Percentiles rank a stretch among this genome's conserved stretches.
Evolutionary conservation across 2,888 invertebrate species (phyloP).

Genomic region (Panorpa germanica): DNA sequence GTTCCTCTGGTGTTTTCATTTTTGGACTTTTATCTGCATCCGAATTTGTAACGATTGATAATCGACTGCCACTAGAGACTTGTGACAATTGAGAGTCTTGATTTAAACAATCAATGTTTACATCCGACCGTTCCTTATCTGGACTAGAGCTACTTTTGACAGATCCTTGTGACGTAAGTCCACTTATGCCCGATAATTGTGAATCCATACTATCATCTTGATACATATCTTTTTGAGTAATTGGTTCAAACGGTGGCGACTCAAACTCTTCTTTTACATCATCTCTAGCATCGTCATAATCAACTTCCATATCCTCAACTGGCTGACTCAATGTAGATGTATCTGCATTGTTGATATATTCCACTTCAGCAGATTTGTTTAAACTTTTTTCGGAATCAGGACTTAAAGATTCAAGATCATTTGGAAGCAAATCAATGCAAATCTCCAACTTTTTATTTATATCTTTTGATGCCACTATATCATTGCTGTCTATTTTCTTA

Average conservation of each 20-base stretch:
- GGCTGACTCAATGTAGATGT: constrained; percentile 11
- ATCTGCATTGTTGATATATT: constrained; percentile 19
- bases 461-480: constrained; percentile 4
- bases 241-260: constrained; percentile 44
- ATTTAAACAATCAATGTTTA: constrained; percentile 23
- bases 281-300: constrained; percentile 19
- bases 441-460: constrained; percentile 19
- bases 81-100: constrained; percentile 42
- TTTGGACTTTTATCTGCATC: constrained; percentile 24
- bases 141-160: constrained; percentile 18
- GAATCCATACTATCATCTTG: constrained; percentile 34
- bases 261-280: constrained; percentile 38
- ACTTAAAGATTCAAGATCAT: constrained; percentile 64
- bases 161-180: constrained; percentile 21
- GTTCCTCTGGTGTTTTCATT: constrained; percentile 23
- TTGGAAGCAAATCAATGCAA: constrained; percentile 41
- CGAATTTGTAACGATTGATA: constrained; percentile 31
- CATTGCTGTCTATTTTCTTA: constrained; percentile 20
- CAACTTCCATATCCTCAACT: constrained; percentile 14
- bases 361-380: constrained; percentile 19
- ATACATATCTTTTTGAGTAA: too few relatives aligned
- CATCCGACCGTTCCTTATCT: constrained; percentile 20
- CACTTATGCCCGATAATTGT: constrained; percentile 32
- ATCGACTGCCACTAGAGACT: constrained; percentile 37
- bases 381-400: constrained; percentile 54